These are phyloP conservation scores for Chaetorhynchus papuensis DNA, from an alignment of 2,113 vertebrate genomes.

Conservation along the genomic window DNA sequence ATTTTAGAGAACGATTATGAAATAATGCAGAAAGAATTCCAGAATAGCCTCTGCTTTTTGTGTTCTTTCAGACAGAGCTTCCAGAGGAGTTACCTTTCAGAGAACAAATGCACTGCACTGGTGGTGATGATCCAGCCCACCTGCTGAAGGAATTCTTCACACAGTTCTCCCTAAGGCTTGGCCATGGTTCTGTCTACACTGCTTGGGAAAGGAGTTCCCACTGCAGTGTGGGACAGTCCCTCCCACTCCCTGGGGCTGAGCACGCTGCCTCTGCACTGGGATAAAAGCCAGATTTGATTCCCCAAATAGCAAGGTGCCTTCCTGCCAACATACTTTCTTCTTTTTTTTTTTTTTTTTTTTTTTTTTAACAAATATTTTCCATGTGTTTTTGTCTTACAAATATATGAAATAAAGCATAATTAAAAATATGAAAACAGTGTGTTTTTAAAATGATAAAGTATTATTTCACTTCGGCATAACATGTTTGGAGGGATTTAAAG, in stretches of 20 bases:
- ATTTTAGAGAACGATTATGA: not conserved
- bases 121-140: not conserved
- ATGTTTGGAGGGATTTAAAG: not conserved
- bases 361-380: slow-evolving; percentile 14
- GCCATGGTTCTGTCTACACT: not conserved
- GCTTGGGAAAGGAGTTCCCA: slow-evolving; percentile 12
- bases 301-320: slow-evolving; percentile 56
- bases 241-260: slow-evolving; percentile 24
- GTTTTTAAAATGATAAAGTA: not conserved
- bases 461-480: not conserved
- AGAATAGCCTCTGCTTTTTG: not conserved
- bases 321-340: slow-evolving; percentile 27
- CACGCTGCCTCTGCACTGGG: slow-evolving; percentile 23
- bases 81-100: slow-evolving; percentile 22
- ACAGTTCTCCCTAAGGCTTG: not conserved
- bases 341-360: not conserved
- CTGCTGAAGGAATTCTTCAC: not conserved
- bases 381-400: not conserved
- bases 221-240: not conserved
- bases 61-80: not conserved
- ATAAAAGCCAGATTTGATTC: slow-evolving; percentile 42
- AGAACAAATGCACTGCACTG: not conserved
- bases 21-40: not conserved
- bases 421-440: not conserved
- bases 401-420: not conserved